Percentiles rank a stretch among this genome's conserved stretches.
phyloP scores from a whole-genome alignment of 2,888 invertebrate species.

The Lasioglossum zephyrum region DNA sequence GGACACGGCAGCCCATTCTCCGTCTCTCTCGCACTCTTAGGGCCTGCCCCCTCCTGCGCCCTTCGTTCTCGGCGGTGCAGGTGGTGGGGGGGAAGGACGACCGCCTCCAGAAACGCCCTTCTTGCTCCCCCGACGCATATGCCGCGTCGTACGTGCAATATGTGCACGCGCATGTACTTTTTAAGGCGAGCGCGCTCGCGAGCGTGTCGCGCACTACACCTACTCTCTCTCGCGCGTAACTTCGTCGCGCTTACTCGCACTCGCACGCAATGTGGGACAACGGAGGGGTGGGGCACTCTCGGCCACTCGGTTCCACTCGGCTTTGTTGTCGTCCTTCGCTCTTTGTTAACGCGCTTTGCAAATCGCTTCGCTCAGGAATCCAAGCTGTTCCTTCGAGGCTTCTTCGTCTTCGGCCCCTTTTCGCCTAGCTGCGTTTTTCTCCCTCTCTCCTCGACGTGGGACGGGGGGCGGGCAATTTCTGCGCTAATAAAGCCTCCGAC shows the following conservation, averaged over 20 bases:
- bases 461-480: neutral
- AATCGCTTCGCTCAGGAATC: slow-evolving; percentile 39
- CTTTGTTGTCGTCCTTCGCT: slow-evolving; percentile 42
- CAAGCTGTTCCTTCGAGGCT: slow-evolving; percentile 20
- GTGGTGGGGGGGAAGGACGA: slow-evolving; percentile 78
- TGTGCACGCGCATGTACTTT: slow-evolving; percentile 56
- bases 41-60: slow-evolving; percentile 25
- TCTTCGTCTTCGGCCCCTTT: neutral
- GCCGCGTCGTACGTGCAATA: slow-evolving; percentile 62
- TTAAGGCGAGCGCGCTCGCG: slow-evolving; percentile 15
- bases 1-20: slow-evolving; percentile 56
- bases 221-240: neutral
- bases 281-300: neutral
- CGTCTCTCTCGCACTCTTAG: slow-evolving; percentile 36
- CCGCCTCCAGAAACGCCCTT: slow-evolving; percentile 85
- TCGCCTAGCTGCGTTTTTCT: neutral
- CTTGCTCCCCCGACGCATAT: slow-evolving; percentile 71
- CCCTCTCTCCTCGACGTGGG: too few species aligned
- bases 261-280: slow-evolving; percentile 14
- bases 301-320: slow-evolving; percentile 7
- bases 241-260: neutral
- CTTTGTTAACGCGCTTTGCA: slow-evolving; percentile 55
- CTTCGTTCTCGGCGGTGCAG: slow-evolving; percentile 46
- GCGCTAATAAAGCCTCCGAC: slow-evolving; percentile 1
- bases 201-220: slow-evolving; percentile 16